phyloP scores from a whole-genome alignment of 2,113 vertebrate species.

The Leptosomus discolor region DNA sequence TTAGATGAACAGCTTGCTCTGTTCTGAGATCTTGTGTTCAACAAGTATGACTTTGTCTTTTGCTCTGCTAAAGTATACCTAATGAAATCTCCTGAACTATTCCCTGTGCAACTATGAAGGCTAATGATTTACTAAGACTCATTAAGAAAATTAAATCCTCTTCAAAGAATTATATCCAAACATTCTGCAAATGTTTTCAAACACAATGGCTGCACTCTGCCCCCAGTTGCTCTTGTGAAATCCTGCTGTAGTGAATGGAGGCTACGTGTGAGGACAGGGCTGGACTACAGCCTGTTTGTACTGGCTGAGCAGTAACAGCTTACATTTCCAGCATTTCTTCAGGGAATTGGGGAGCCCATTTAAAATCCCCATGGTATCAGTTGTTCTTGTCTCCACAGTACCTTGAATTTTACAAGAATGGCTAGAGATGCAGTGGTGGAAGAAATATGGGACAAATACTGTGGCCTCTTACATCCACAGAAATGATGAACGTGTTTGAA shows the following conservation, averaged over 20 bases:
- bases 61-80: neutral
- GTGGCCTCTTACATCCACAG: fast-evolving
- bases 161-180: neutral
- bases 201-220: neutral
- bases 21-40: neutral
- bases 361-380: neutral
- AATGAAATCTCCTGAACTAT: neutral
- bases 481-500: neutral
- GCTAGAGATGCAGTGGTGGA: neutral
- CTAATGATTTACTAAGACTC: constrained; percentile 8
- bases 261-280: fast-evolving
- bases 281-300: neutral
- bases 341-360: neutral
- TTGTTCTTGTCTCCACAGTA: neutral
- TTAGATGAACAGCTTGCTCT: neutral
- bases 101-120: neutral
- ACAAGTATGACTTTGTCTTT: neutral
- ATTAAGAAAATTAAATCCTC: constrained; percentile 24
- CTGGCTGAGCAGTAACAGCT: neutral
- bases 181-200: neutral
- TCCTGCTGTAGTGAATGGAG: neutral
- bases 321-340: neutral
- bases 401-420: neutral
- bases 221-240: neutral
- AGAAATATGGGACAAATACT: neutral